A percentile compares a stretch with the other conserved stretches of the same genome.
Evolutionary conservation across 2,113 vertebrate genomes (phyloP).

Genomic region (Oncorhynchus keta): DNA sequence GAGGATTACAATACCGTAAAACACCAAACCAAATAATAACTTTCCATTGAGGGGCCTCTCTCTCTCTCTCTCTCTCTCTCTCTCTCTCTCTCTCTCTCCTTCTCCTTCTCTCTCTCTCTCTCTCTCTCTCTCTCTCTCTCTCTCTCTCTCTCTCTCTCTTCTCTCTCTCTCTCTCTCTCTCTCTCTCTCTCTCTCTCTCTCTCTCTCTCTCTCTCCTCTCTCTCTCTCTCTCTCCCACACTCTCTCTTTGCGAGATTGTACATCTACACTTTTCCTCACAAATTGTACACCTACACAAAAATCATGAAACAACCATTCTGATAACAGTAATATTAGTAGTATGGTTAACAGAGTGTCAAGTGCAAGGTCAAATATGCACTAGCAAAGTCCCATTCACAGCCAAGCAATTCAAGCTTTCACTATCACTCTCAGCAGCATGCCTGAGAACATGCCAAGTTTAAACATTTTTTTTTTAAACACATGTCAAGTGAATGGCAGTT

Average conservation of each 20-base stretch:
- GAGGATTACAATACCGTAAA: constrained; percentile 68
- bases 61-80: constrained; percentile 27
- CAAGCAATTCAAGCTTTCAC: neutral
- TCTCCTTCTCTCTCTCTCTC: neutral
- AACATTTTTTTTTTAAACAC: constrained; percentile 60
- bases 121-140: too few relatives aligned
- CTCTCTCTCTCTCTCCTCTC: too few relatives aligned
- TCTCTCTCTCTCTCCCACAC: too few relatives aligned
- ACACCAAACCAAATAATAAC: constrained; percentile 54
- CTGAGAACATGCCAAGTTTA: constrained; percentile 35
- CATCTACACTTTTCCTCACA: too few relatives aligned
- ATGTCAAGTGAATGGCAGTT: constrained; percentile 50
- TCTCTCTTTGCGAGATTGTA: too few relatives aligned
- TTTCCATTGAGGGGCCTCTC: constrained; percentile 22
- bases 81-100: neutral
- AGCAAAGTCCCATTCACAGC: neutral
- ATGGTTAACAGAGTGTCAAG: too few relatives aligned
- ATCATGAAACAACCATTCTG: too few relatives aligned
- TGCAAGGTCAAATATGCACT: neutral
- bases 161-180: neutral
- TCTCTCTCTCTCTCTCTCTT: too few relatives aligned
- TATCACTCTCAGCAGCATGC: constrained; percentile 22
- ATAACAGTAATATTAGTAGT: too few relatives aligned
- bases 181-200: too few relatives aligned
- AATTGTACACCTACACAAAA: too few relatives aligned